A percentile compares a stretch with the other conserved stretches of the same genome.
Evolutionary conservation across 2,797 vertebrate genomes (phyloP).

Genomic region (Synanceia verrucosa): DNA sequence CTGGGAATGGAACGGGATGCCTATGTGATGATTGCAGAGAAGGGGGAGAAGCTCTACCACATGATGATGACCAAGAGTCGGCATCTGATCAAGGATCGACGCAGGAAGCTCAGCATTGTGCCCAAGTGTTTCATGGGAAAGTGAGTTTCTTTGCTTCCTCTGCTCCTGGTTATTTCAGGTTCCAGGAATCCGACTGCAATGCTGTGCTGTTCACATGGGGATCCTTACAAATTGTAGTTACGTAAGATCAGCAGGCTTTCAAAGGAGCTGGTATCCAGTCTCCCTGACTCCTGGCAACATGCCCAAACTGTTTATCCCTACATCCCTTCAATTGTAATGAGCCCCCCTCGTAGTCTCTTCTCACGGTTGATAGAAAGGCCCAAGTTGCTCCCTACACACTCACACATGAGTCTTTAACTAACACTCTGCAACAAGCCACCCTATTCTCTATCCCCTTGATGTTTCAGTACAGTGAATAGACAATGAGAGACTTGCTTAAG

Average conservation of each 20-base stretch:
- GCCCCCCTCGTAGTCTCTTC: conserved; percentile 36
- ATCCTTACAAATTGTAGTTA: conserved; percentile 59
- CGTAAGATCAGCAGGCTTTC: conserved; percentile 63
- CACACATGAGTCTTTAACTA: conserved; percentile 56
- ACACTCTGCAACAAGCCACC: conserved; percentile 37
- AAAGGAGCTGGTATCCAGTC: conserved; percentile 55
- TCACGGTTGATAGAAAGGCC: conserved; percentile 44
- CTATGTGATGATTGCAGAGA: conserved; percentile 98
- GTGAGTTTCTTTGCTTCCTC: conserved; percentile 84
- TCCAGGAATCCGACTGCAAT: conserved; percentile 55
- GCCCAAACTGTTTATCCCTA: conserved; percentile 56
- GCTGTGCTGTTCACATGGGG: conserved; percentile 50
- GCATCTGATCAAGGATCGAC: conserved; percentile 95
- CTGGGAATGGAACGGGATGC: conserved; percentile 98
- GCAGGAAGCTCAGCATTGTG: conserved; percentile 95
- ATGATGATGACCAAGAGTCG: conserved; percentile 97
- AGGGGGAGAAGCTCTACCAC: conserved; percentile 98
- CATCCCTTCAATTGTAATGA: conserved; percentile 58
- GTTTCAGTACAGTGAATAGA: conserved; percentile 64
- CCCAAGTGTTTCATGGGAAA: conserved; percentile 99
- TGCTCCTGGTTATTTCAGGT: conserved; percentile 10
- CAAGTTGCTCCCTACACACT: conserved; percentile 32
- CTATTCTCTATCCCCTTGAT: conserved; percentile 45
- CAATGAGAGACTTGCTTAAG: conserved; percentile 49
- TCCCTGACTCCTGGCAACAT: conserved; percentile 54